These are phyloP conservation scores for Clunio marinus DNA, from an alignment of 2,888 invertebrate species.

Conservation along the genomic window DNA sequence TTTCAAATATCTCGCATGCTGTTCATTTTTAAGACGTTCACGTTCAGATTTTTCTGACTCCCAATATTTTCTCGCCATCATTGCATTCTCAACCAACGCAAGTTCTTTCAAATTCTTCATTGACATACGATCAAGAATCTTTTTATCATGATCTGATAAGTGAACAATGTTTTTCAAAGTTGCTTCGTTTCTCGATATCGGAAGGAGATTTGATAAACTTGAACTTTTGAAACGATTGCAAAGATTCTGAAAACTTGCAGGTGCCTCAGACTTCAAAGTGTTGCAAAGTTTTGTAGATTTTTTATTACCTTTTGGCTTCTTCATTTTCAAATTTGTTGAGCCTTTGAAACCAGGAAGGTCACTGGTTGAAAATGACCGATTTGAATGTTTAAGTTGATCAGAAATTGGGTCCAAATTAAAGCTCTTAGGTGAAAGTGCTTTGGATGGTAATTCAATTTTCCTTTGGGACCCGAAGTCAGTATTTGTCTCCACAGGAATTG, in stretches of 20 bases:
- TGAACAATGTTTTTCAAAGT: constrained; percentile 17
- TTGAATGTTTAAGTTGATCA: constrained; percentile 21
- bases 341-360: constrained; percentile 30
- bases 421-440: constrained; percentile 8
- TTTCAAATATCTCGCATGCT: constrained; percentile 48
- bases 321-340: neutral
- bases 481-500: neutral
- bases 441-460: neutral
- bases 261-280: neutral
- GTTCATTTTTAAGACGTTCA: constrained; percentile 48
- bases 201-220: constrained; percentile 35
- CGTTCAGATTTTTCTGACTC: constrained; percentile 50
- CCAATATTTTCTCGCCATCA: constrained; percentile 50
- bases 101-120: constrained; percentile 47
- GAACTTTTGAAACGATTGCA: constrained; percentile 32
- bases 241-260: constrained; percentile 28
- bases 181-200: neutral
- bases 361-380: constrained; percentile 35
- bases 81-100: constrained; percentile 48
- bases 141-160: constrained; percentile 48
- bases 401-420: constrained; percentile 30
- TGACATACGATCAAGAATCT: constrained; percentile 51
- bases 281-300: constrained; percentile 31
- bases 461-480: neutral
- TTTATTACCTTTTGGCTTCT: constrained; percentile 25